Percentiles rank a stretch among this genome's conserved stretches.
Evolutionary conservation across 2,113 vertebrate species (phyloP).

Genomic region (Accipiter cooperii): DNA sequence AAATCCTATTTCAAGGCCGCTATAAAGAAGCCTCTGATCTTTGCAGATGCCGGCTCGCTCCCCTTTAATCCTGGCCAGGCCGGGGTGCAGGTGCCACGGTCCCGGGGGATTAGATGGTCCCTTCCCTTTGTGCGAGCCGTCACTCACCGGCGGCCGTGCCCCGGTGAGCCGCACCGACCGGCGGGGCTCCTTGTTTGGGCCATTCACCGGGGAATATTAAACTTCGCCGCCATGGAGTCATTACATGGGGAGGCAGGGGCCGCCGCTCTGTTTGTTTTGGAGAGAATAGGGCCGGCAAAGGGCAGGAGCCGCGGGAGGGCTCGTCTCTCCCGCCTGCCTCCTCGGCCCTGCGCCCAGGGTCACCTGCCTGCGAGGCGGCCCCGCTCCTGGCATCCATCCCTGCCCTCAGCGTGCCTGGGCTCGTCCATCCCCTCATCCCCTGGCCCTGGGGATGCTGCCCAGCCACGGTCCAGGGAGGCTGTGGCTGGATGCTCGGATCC

Average conservation of each 20-base stretch:
- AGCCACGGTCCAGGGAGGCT: accelerated
- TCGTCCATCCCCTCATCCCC: neutral
- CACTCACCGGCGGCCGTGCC: neutral
- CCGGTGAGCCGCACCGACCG: neutral
- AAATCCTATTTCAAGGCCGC: slow-evolving; percentile 28
- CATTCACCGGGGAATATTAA: neutral
- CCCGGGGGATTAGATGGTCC: neutral
- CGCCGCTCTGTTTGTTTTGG: neutral
- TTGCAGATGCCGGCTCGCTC: neutral
- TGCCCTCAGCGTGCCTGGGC: neutral
- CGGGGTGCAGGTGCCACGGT: slow-evolving; percentile 13
- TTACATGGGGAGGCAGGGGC: neutral
- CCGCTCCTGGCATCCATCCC: accelerated
- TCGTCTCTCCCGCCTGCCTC: neutral
- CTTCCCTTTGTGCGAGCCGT: neutral
- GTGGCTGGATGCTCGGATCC: neutral
- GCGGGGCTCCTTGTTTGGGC: neutral
- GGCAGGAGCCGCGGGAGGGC: neutral
- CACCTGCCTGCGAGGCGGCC: neutral
- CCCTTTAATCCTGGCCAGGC: neutral
- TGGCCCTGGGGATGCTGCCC: neutral
- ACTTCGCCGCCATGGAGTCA: neutral
- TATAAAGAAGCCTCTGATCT: slow-evolving; percentile 11
- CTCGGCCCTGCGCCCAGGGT: accelerated
- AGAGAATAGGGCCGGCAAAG: neutral